A percentile compares a stretch with the other conserved stretches of the same genome.
These are phyloP conservation scores for Rhipidura dahli DNA, from an alignment of 2,113 vertebrate species.

Conservation along the genomic window DNA sequence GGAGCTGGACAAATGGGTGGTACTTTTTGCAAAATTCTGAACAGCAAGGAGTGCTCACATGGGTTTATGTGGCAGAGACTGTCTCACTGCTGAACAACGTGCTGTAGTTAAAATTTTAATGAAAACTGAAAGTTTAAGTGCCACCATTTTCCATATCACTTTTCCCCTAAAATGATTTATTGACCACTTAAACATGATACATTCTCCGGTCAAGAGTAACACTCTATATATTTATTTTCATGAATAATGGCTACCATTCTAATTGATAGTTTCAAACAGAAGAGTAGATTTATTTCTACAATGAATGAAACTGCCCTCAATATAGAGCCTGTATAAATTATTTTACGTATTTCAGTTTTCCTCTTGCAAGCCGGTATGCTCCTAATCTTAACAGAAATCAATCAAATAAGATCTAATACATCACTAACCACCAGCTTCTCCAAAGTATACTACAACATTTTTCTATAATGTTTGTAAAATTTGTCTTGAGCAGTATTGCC, in stretches of 20 bases:
- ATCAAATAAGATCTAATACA: conserved; percentile 63
- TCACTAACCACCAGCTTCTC: conserved; percentile 22
- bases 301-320: conserved; percentile 67
- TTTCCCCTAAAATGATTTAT: conserved; percentile 68
- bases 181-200: conserved; percentile 70
- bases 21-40: not conserved
- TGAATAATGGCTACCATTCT: conserved; percentile 69
- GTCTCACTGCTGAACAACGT: not conserved
- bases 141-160: conserved; percentile 48
- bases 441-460: conserved; percentile 31
- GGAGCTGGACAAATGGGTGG: not conserved
- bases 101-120: conserved; percentile 60
- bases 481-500: conserved; percentile 53
- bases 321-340: conserved; percentile 70
- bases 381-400: conserved; percentile 73
- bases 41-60: not conserved
- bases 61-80: not conserved
- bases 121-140: conserved; percentile 66
- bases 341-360: conserved; percentile 46
- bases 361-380: conserved; percentile 41
- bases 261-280: conserved; percentile 74
- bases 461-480: conserved; percentile 58
- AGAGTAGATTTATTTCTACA: conserved; percentile 71
- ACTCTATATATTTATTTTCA: conserved; percentile 71
- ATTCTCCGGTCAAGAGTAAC: conserved; percentile 66